A percentile compares a stretch with the other conserved stretches of the same genome.
Conservation (phyloP, 2,888 invertebrate genomes). For the Volucella zonaria region DNA sequence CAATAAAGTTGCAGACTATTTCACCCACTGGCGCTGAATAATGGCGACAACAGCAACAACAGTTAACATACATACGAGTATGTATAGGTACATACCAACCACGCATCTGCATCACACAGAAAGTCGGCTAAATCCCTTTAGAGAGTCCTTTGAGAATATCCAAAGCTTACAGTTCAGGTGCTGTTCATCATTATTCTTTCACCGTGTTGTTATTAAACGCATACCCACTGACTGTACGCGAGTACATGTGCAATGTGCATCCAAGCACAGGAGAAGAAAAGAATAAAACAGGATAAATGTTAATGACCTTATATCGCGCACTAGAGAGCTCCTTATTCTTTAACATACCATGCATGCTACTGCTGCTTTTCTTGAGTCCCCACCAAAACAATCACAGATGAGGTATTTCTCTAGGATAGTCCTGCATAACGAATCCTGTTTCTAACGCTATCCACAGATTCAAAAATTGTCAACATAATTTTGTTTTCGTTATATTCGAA, state of each 20-base stretch:
- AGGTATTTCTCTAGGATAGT: conserved; percentile 35
- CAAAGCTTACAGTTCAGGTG: conserved; percentile 43
- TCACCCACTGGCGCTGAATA: conserved; percentile 53
- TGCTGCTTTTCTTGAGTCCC: conserved; percentile 4
- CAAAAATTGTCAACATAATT: conserved; percentile 65
- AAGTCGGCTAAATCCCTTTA: conserved; percentile 45
- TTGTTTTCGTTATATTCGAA: conserved; percentile 25
- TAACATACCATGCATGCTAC: neutral
- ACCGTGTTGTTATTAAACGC: conserved; percentile 2
- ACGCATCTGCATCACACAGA: conserved; percentile 13
- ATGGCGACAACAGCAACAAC: conserved; percentile 21
- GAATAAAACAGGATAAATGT: conserved; percentile 60
- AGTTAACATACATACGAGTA: neutral
- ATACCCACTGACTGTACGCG: neutral
- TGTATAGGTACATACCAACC: neutral
- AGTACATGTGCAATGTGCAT: conserved; percentile 11
- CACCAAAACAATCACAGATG: conserved; percentile 62
- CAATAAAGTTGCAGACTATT: conserved; percentile 62
- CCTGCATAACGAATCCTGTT: neutral
- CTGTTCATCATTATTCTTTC: conserved; percentile 27
- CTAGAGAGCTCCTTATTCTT: conserved; percentile 25
- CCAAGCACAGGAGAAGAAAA: conserved; percentile 25
- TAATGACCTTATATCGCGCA: conserved; percentile 64
- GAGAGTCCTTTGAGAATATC: conserved; percentile 43
- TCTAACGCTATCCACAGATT: conserved; percentile 58